A percentile compares a stretch with the other conserved stretches of the same genome.
Conservation (phyloP, 1,140 invertebrate genomes). For the Neodiprion fabricii region DNA sequence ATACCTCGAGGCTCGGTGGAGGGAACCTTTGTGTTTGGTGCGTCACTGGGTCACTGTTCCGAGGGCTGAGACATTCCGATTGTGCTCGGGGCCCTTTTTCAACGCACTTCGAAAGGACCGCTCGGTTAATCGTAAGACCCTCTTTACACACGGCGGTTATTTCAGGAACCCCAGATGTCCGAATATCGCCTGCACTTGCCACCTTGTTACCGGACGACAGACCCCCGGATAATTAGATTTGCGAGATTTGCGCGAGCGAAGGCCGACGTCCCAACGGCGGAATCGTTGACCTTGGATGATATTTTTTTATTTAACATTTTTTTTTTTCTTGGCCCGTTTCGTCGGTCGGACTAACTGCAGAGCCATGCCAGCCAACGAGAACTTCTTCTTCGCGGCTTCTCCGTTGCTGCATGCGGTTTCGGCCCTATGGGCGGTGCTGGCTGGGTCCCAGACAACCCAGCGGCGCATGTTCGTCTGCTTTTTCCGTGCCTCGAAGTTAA, state of each 20-base stretch:
- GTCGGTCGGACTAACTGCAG: background rate
- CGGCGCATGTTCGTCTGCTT: conserved; percentile 36
- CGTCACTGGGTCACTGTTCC: conserved; percentile 16
- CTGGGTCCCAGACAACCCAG: background rate
- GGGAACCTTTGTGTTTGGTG: conserved; percentile 4
- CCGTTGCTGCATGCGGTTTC: background rate
- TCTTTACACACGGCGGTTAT: background rate
- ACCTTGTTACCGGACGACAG: too few relatives aligned
- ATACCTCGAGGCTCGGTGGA: background rate
- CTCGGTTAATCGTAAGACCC: background rate
- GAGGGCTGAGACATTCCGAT: conserved; percentile 4
- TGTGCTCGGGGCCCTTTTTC: background rate
- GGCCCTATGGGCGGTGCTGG: background rate
- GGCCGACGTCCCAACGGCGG: too few relatives aligned
- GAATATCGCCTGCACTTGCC: too few relatives aligned
- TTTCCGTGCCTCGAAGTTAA: conserved; percentile 39
- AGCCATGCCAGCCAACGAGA: background rate
- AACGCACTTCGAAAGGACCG: background rate
- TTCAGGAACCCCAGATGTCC: too few relatives aligned
- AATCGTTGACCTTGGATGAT: background rate
- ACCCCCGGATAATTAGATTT: too few relatives aligned
- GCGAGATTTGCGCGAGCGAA: too few relatives aligned
- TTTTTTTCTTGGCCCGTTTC: background rate
- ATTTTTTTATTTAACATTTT: too few relatives aligned
- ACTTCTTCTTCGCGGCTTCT: background rate